phyloP scores from a whole-genome alignment of 1,140 invertebrate genomes.

The Platyura marginata region DNA sequence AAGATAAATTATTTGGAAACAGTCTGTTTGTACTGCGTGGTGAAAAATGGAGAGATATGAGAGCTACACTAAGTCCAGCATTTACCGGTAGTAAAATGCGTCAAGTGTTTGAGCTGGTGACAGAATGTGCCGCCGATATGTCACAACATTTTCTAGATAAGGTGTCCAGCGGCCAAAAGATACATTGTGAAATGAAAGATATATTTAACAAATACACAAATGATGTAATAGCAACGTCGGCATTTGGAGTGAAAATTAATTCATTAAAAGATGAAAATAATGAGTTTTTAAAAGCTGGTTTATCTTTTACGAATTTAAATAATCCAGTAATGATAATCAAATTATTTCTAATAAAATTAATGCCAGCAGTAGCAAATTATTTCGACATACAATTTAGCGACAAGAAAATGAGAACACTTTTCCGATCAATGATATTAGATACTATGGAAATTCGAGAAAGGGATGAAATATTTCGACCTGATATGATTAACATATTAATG shows the following conservation, averaged over 20 bases:
- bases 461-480: slow-evolving; percentile 21
- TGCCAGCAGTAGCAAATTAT: slow-evolving; percentile 7
- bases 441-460: slow-evolving; percentile 30
- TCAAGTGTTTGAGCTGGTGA: slow-evolving; percentile 2
- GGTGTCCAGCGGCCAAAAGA: background rate
- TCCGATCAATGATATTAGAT: slow-evolving; percentile 27
- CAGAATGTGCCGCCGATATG: background rate
- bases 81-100: slow-evolving; percentile 15
- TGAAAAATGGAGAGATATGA: slow-evolving; percentile 27
- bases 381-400: slow-evolving; percentile 22
- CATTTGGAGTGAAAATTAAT: slow-evolving; percentile 26
- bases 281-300: slow-evolving; percentile 16
- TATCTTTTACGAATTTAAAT: background rate
- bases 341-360: background rate
- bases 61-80: slow-evolving; percentile 27
- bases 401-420: slow-evolving; percentile 26
- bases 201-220: slow-evolving; percentile 22
- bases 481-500: slow-evolving; percentile 28
- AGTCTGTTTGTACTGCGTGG: slow-evolving; percentile 24
- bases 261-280: slow-evolving; percentile 24
- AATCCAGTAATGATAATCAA: background rate
- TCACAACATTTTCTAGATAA: background rate
- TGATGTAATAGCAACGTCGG: slow-evolving; percentile 26
- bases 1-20: background rate
- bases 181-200: slow-evolving; percentile 16